A percentile compares a stretch with the other conserved stretches of the same genome.
phyloP scores from a whole-genome alignment of 53 echinoderm and acorn worm species.

The Apostichopus leukothele region DNA sequence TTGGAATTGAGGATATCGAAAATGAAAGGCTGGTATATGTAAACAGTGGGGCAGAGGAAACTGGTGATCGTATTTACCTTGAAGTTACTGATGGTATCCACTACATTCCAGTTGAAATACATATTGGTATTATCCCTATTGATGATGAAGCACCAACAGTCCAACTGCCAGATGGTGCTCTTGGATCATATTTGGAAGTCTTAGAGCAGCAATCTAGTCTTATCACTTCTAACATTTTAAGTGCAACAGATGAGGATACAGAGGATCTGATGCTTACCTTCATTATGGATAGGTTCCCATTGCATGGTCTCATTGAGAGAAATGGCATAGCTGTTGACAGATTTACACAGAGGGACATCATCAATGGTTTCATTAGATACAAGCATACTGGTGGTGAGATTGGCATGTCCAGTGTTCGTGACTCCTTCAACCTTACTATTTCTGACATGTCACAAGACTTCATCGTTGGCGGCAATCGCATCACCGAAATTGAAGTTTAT shows the following conservation, averaged over 20 bases:
- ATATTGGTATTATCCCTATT: constrained; percentile 74
- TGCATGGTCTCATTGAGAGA: constrained; percentile 76
- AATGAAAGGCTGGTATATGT: constrained; percentile 59
- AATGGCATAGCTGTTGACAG: constrained; percentile 62
- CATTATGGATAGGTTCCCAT: constrained; percentile 66
- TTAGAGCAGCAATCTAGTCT: constrained; percentile 87
- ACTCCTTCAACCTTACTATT: constrained; percentile 94
- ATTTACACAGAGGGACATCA: constrained; percentile 95
- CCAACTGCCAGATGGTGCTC: constrained; percentile 83
- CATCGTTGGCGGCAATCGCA: constrained; percentile 78
- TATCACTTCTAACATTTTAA: constrained; percentile 92
- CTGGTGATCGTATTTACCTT: constrained; percentile 62
- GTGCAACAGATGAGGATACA: constrained; percentile 98
- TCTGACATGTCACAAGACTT: constrained; percentile 97
- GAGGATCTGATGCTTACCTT: constrained; percentile 91
- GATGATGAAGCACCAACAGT: constrained; percentile 98
- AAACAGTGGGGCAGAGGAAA: constrained; percentile 87
- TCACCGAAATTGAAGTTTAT: constrained; percentile 86
- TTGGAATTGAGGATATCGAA: constrained; percentile 77
- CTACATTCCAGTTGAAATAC: constrained; percentile 76
- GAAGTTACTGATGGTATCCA: constrained; percentile 94
- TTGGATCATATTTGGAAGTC: constrained; percentile 91
- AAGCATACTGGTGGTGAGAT: constrained; percentile 95
- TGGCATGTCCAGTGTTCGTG: constrained; percentile 80
- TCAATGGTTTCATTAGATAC: constrained; percentile 89